Base-by-base conservation (phyloP, 35 echinoderm and acorn worm genomes). In the Hemicentrotus pulcherrimus region DNA sequence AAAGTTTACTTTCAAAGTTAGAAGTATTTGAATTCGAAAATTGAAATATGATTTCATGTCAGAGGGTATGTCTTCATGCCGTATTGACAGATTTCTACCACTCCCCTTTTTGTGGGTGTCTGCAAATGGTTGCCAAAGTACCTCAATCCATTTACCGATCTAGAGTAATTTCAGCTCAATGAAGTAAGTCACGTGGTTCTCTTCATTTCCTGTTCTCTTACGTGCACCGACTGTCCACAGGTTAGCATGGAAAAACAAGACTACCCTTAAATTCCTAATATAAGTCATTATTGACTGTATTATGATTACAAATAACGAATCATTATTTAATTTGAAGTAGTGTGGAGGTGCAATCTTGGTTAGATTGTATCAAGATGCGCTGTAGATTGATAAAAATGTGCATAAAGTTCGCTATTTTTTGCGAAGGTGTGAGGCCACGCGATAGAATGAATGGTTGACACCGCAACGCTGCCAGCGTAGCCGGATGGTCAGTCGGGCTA, bases 161-260 rank as follows among this genome's bases (percentile, higher is more conserved):
- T 24, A 71, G 24, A 11, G 13, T 6, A 71, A 19, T 19, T 28
- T 24, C 61, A 78, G 65, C 65, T 78, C 65, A 78, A 28, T 78
- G 65, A 78, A 28, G 88, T 47, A 16, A 90, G 15, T 47, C 88
- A 90, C 88, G 88, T 90, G 88, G n/a, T 90, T 19, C 32, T 13
- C 5, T 18, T 22, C 32, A 45, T 30, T 90, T 90, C 88, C 88
- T 32, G 88, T 90, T 90, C 88, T 90, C 88, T 90, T 90, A 46
- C 88, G 88, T 90, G 88, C 46, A 90, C 88, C 32, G 46, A 45
- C 30, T 90, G 19, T 47, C 46, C 88, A n/a, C 14, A 90, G 88
- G 88, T 90, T 90, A 90, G 88, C 88, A 90, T 90, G 2, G 3
- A 24, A 15, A 46, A 32, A 41, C 35, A 90, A 28, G 65, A 28